phyloP scores from a whole-genome alignment of 1,140 invertebrate species.

The Trypoxylus dichotomus region DNA sequence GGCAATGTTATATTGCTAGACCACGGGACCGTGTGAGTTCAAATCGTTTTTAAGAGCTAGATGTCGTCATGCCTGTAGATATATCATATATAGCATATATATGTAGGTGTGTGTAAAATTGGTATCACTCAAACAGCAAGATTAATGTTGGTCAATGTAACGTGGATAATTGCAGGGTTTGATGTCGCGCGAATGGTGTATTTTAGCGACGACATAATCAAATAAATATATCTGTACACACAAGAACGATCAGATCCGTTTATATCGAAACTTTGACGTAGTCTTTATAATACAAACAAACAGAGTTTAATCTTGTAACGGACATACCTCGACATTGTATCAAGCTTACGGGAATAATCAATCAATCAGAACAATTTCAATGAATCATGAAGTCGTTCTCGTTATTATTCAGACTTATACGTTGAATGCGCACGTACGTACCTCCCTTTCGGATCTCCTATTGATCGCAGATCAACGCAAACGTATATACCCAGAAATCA shows the following conservation, averaged over 20 bases:
- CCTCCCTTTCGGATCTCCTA: not conserved
- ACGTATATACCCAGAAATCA: not conserved
- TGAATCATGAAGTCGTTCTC: constrained; percentile 1
- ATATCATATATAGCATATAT: too few species aligned
- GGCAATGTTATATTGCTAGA: too few species aligned
- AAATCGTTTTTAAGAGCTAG: too few species aligned
- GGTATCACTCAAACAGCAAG: too few species aligned
- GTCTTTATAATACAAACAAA: not conserved
- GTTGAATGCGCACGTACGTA: not conserved
- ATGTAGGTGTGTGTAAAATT: too few species aligned
- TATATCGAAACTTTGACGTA: not conserved
- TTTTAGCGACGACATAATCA: not conserved
- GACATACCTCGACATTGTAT: not conserved
- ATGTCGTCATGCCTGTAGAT: too few species aligned
- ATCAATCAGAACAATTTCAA: not conserved
- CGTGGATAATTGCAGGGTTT: too few species aligned
- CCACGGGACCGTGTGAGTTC: too few species aligned
- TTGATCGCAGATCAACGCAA: not conserved
- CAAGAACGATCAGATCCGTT: not conserved
- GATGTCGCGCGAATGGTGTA: too few species aligned
- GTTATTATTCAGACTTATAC: not conserved
- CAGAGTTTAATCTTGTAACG: not conserved
- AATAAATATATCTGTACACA: not conserved
- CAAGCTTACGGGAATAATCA: not conserved
- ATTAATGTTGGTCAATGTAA: too few species aligned